A percentile compares a stretch with the other conserved stretches of the same genome.
phyloP scores from a whole-genome alignment of 92 coral and sea anemone species.

The Heliopora coerulea region DNA sequence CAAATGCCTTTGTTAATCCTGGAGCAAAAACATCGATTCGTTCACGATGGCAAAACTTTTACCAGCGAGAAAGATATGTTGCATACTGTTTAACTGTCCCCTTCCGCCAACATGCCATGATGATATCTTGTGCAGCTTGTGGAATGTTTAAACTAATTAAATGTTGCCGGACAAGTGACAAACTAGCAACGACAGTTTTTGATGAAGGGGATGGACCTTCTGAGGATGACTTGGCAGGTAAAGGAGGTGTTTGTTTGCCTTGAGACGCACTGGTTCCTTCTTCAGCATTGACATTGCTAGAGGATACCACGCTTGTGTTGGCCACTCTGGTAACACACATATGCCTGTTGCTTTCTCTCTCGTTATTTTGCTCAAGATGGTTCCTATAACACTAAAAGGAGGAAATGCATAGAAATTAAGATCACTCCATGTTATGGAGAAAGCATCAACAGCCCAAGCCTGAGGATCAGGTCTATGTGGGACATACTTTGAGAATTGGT shows the following conservation, averaged over 20 bases:
- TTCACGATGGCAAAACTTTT: slow-evolving; percentile 28
- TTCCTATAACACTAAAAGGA: slow-evolving; percentile 50
- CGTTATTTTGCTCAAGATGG: slow-evolving; percentile 52
- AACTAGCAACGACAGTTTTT: background rate
- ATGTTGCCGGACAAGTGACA: slow-evolving; percentile 32
- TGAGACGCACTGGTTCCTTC: background rate
- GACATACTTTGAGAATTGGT: slow-evolving; percentile 42
- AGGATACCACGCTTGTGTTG: slow-evolving; percentile 28
- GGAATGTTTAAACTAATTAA: background rate
- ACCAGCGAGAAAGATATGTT: background rate
- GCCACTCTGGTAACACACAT: slow-evolving; percentile 53
- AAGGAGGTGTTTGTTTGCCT: background rate
- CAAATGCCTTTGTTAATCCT: slow-evolving; percentile 22
- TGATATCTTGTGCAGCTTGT: background rate
- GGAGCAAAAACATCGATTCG: slow-evolving; percentile 21
- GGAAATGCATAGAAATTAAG: slow-evolving; percentile 53
- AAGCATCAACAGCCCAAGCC: slow-evolving; percentile 49
- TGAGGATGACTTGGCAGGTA: background rate
- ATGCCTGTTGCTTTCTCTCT: slow-evolving; percentile 49
- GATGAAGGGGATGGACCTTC: background rate
- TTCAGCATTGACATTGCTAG: too few relatives aligned
- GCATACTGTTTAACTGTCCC: slow-evolving; percentile 48
- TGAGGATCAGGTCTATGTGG: slow-evolving; percentile 53
- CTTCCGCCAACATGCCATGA: slow-evolving; percentile 34
- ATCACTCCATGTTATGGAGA: slow-evolving; percentile 51